phyloP scores from a whole-genome alignment of 2,888 invertebrate species.

The Phortica magna region DNA sequence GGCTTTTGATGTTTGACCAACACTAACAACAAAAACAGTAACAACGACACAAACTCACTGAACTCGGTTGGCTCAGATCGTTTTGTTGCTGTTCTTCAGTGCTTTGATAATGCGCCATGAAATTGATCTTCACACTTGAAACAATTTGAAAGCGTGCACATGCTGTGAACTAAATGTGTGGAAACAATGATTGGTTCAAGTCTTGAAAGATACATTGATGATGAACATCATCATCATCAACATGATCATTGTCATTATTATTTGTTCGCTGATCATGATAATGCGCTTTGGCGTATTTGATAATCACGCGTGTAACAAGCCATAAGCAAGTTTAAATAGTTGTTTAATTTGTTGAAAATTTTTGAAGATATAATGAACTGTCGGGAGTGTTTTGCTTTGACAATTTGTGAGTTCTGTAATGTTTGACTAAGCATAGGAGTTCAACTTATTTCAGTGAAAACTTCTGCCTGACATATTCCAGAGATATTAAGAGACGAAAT shows the following conservation, averaged over 20 bases:
- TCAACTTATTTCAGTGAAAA: too few species aligned
- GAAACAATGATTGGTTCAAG: constrained; percentile 32
- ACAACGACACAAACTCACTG: not conserved
- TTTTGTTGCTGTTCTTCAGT: constrained; percentile 7
- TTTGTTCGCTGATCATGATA: constrained; percentile 6
- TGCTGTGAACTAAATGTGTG: constrained; percentile 53
- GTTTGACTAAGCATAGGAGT: too few species aligned
- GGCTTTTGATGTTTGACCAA: constrained; percentile 35
- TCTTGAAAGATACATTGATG: constrained; percentile 39
- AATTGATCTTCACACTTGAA: constrained; percentile 76
- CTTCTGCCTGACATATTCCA: too few species aligned
- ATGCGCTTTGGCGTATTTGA: too few species aligned
- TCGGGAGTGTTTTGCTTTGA: too few species aligned
- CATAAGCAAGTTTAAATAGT: constrained; percentile 48
- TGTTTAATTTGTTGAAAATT: not conserved
- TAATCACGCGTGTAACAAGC: constrained; percentile 69
- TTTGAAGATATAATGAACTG: too few species aligned
- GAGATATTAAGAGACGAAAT: too few species aligned
- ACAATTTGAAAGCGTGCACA: constrained; percentile 71
- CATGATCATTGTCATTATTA: not conserved
- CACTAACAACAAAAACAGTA: not conserved
- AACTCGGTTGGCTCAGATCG: not conserved
- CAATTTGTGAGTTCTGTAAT: too few species aligned
- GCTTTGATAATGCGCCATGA: constrained; percentile 69
- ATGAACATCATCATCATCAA: constrained; percentile 6